Base-by-base conservation (phyloP, 2,797 vertebrate species). In the Scleropages formosus region DNA sequence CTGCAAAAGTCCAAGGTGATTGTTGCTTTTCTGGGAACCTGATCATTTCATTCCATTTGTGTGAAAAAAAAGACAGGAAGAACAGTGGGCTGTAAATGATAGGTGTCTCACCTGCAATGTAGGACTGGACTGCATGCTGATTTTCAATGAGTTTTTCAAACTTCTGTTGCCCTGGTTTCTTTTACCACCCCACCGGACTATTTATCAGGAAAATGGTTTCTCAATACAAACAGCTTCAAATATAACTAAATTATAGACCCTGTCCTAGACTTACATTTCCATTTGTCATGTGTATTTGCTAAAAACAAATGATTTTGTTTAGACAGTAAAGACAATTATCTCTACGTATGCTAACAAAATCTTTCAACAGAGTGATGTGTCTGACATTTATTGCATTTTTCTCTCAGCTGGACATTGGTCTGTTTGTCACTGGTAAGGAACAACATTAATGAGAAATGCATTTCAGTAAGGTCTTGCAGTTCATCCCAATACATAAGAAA, bases 41-140 rank as follows among this genome's bases (percentile, higher is more conserved):
- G 59, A 67, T 80, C 78, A 68, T 79, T 83, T 81, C 86, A 88
- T 90, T 89, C 89, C 85, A 83, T 89, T 86, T 72, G 83, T 85
- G 87, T 83, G 83, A 18, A 44, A 66, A 58, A 12, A 56, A 66
- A 66, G 47, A 47, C n/a, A 66, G n/a, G 83, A 78, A 78, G 66
- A 77, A 63, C 72, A 60, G 68, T 68, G 53, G 56, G 46, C 27
- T 62, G 68, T 63, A 75, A 67, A 71, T 79, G 61, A 76, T 63
- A 56, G 59, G 69, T 68, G 53, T 79, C 71, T 69, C 70, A 75
- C 53, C 53, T 39, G 65, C 44, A 20, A 16, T 11, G 31, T 13
- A 11, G 39, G 24, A 31, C 59, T 16, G 13, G 51, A 44, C 69
- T 51, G 67, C 22, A 15, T 8, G 27, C 64, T 67, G 18, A 24